Evolutionary conservation across 2,888 invertebrate species (phyloP).

Genomic region (Rambutsinella grinnellia): DNA sequence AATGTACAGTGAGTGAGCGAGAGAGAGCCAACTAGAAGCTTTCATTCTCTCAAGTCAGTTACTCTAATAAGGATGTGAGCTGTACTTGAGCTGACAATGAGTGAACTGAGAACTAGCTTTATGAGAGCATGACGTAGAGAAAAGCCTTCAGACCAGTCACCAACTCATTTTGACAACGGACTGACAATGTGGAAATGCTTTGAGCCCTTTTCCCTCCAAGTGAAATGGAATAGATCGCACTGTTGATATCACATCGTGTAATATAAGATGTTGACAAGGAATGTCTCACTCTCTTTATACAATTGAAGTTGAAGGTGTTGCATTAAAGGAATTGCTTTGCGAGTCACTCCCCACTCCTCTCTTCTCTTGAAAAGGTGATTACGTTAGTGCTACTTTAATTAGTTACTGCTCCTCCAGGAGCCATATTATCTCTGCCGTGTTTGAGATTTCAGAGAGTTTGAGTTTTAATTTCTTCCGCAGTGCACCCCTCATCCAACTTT

Average conservation of each 20-base stretch:
- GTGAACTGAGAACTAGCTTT: neutral
- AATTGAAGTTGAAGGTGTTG: too few species aligned
- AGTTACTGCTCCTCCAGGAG: too few species aligned
- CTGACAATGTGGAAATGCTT: constrained; percentile 32
- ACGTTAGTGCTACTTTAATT: too few species aligned
- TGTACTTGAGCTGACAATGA: neutral
- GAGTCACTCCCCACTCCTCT: too few species aligned
- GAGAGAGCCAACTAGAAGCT: neutral
- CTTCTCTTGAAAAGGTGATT: too few species aligned
- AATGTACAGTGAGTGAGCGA: neutral
- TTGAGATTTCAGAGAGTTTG: too few species aligned
- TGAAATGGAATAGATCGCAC: constrained; percentile 15
- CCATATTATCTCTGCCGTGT: too few species aligned
- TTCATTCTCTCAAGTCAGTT: neutral
- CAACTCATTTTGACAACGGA: constrained; percentile 29
- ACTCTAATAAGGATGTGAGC: neutral
- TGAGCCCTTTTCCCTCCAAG: neutral
- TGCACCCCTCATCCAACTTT: too few species aligned
- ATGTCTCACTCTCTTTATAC: too few species aligned
- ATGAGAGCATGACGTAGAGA: constrained; percentile 17
- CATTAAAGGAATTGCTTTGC: too few species aligned
- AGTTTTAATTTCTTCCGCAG: too few species aligned
- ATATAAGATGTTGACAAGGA: neutral
- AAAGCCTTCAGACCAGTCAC: constrained; percentile 32
- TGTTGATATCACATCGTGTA: neutral